Base-by-base conservation (phyloP, 2,888 invertebrate genomes). In the Hydriomena furcata region DNA sequence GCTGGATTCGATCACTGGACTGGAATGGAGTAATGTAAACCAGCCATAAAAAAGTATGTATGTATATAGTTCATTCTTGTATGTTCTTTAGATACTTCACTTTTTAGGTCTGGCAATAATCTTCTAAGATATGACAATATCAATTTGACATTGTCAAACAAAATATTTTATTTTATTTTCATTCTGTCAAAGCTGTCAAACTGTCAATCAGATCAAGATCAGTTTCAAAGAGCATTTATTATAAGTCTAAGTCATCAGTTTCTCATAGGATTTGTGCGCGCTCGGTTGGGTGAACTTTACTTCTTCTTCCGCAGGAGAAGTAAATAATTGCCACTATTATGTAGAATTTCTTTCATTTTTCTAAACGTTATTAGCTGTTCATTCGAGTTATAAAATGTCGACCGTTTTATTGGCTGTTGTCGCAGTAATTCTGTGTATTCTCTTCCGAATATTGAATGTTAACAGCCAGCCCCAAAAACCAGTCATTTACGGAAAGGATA, bases 371-470 rank as follows among this genome's bases (percentile, higher is more conserved):
- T 49, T 46, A 35, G 4, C 25, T 25, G 12, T 10, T 21, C 3
- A 4, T 27, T 20, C 7, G 23, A 40, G n/a, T 40, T 30, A 17
- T 35, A 30, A 54, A 73, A 96, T 96, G 96, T 96, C 96, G 69
- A 95, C 96, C 58, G 95, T 95, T 56, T 91, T 96, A 63, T 85
- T 96, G 67, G 95, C 96, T 55, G 93, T 95, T 52, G 89, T 96
- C 65, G 96, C 96, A 59, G 95, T 96, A 55, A 94, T 96, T 69
- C 89, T 96, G 56, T 96, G 96, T 84, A 92, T 96, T 71, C 91
- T 96, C 62, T 96, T 96, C 79, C 92, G 96, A 79, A 94, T 96
- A 79, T 85, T 96, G 64, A 96, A 96, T 83, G 95, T 96, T 56
- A 95, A 95, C 84, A 95, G 95, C 73, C 94, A 95, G 76, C 94